Conservation (phyloP, 2,113 vertebrate genomes). For the Coreoperca whiteheadi region DNA sequence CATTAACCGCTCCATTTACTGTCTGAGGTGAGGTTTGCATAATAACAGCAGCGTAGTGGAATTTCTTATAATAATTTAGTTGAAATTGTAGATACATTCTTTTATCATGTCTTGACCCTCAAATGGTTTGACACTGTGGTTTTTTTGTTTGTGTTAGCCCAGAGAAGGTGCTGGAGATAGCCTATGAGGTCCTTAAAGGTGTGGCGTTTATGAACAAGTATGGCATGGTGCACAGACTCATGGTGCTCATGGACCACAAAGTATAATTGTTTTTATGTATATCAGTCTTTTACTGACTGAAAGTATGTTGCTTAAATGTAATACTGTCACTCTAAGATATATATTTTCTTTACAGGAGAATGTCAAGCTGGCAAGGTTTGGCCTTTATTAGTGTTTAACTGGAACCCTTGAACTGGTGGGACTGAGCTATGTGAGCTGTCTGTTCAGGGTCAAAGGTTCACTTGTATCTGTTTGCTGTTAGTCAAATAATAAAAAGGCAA, state of each 20-base stretch:
- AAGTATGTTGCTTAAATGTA: background rate
- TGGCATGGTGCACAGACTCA: slow-evolving; percentile 93
- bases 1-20: slow-evolving; percentile 47
- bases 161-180: slow-evolving; percentile 88
- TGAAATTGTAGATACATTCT: background rate
- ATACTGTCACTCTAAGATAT: slow-evolving; percentile 3
- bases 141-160: slow-evolving; percentile 80
- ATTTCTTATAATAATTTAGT: background rate
- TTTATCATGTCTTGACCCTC: background rate
- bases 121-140: too few relatives aligned
- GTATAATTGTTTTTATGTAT: slow-evolving; percentile 75
- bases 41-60: background rate
- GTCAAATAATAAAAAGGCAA: slow-evolving; percentile 46
- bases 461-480: slow-evolving; percentile 55
- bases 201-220: slow-evolving; percentile 95
- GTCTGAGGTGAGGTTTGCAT: slow-evolving; percentile 9
- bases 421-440: slow-evolving; percentile 30
- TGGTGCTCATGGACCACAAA: slow-evolving; percentile 93
- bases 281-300: background rate
- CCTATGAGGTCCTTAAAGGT: slow-evolving; percentile 93
- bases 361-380: slow-evolving; percentile 96
- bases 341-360: slow-evolving; percentile 86
- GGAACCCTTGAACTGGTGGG: slow-evolving; percentile 36
- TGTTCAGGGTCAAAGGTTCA: slow-evolving; percentile 39
- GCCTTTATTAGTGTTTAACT: slow-evolving; percentile 84